Evolutionary conservation across 2,113 vertebrate genomes (phyloP), one percentile per base, ranked within the genome.

Genomic region (Hemiprocne comata): DNA sequence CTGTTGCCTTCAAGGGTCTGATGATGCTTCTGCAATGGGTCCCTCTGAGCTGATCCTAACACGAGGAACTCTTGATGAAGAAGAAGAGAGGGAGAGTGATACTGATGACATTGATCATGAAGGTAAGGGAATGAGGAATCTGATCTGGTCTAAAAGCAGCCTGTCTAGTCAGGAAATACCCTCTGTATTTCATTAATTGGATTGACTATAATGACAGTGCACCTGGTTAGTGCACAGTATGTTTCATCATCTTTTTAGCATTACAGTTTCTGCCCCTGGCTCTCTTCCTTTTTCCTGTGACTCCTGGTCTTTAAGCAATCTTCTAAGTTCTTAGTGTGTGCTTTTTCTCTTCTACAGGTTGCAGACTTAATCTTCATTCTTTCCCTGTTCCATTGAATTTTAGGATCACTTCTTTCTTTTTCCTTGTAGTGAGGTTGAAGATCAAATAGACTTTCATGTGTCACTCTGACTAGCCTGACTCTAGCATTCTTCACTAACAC

Each of bases 71-170:
- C 94, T 90, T 9, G 96, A 98, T n/a, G 98, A 98, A 4, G 98
- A 97, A 4, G 98, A 99, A 34, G 98, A 98, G 11, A 95, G 44
- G 42, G 98, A 98, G 73, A 99, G 98, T 4, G 99, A 99, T 90
- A 99, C 98, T 1, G 99, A 99, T 17, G 99, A 99, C 93, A 98
- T 99, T 34, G 99, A 99, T 94, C 99, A 99, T 91, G 94, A 89
- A n/a, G 98, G 99, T 99, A 86, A 98, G 98, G 55, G 18, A 65
- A 44, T 23, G 8, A 64, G 29, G 48, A 29, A 14, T 66, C 19
- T 71, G 58, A 6, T 26, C 28, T 25, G 24, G 13, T 80, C 36
- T 65, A 36, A 78, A 88, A 93, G 70, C 48, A 82, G 29, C 38
- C 38, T 66, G 48, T 48, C 19, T 51, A 29, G 46, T 71, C 64